Conservation (phyloP, 2,113 vertebrate species). For the Alces alces region DNA sequence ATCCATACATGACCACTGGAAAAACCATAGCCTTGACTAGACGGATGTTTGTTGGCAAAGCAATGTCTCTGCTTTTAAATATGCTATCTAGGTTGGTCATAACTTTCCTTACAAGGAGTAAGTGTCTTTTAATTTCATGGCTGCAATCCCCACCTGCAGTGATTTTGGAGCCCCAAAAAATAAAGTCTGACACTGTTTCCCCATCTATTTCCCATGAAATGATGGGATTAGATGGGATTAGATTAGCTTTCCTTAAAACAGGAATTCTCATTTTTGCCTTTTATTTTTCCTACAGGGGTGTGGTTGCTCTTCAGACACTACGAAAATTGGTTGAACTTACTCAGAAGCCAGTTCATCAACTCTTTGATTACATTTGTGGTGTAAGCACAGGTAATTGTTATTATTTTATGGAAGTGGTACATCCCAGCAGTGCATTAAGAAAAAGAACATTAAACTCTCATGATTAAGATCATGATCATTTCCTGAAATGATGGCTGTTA, state of each 20-base stretch:
- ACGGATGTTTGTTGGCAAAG: too few species aligned
- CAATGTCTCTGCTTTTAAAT: too few species aligned
- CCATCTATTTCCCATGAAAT: too few species aligned
- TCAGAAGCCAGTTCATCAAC: constrained; percentile 92
- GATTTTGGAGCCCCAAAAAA: too few species aligned
- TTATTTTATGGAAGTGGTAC: background rate
- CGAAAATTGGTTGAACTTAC: constrained; percentile 92
- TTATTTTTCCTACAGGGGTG: constrained; percentile 85
- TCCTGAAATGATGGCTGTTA: background rate
- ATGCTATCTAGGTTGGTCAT: too few species aligned
- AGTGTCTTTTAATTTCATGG: too few species aligned
- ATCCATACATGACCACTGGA: too few species aligned
- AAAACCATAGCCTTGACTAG: too few species aligned
- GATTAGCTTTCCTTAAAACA: constrained; percentile 12
- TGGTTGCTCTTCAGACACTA: constrained; percentile 94
- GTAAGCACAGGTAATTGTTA: constrained; percentile 94
- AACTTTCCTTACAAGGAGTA: too few species aligned
- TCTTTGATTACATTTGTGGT: constrained; percentile 98
- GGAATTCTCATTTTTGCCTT: constrained; percentile 34
- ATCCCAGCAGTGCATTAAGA: background rate
- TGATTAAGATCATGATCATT: background rate
- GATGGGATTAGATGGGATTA: too few species aligned
- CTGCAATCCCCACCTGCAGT: too few species aligned
- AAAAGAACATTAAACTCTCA: background rate
- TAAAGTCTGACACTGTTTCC: too few species aligned